A percentile compares a stretch with the other conserved stretches of the same genome.
Conservation (phyloP, 2,113 vertebrate species). For the Ceyx melanurus region DNA sequence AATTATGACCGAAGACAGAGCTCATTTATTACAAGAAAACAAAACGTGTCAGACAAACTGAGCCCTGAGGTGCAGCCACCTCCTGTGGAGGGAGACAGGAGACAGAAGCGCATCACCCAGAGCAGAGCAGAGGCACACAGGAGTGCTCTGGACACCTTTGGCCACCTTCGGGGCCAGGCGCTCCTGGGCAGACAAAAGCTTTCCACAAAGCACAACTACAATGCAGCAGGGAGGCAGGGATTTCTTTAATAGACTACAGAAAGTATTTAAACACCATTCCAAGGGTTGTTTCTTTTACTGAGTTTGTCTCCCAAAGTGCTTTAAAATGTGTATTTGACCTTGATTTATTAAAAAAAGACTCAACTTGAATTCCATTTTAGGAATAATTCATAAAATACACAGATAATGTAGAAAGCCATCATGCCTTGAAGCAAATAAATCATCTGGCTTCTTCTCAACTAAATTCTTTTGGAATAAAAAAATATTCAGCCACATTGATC, state of each 20-base stretch:
- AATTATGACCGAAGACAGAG: not conserved
- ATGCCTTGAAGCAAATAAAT: slow-evolving; percentile 17
- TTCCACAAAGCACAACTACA: not conserved
- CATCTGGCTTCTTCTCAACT: slow-evolving; percentile 36
- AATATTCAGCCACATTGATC: slow-evolving; percentile 30
- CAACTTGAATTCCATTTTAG: slow-evolving; percentile 41
- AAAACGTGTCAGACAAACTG: not conserved
- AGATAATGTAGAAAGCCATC: slow-evolving; percentile 12
- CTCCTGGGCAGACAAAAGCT: rapidly evolving
- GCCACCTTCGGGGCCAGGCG: rapidly evolving
- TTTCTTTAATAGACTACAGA: not conserved
- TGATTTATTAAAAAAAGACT: slow-evolving; percentile 13
- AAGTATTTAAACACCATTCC: not conserved
- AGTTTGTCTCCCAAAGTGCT: not conserved
- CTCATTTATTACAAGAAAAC: not conserved
- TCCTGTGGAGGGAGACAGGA: not conserved
- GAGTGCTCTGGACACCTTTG: not conserved
- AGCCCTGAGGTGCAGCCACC: not conserved
- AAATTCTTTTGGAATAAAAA: slow-evolving; percentile 46
- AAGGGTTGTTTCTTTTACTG: not conserved
- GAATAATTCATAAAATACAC: slow-evolving; percentile 37
- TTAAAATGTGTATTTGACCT: not conserved
- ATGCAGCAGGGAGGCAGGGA: not conserved
- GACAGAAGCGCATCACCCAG: not conserved
- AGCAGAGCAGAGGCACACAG: not conserved